phyloP scores from a whole-genome alignment of 2,113 vertebrate species.

The Dinomys branickii region DNA sequence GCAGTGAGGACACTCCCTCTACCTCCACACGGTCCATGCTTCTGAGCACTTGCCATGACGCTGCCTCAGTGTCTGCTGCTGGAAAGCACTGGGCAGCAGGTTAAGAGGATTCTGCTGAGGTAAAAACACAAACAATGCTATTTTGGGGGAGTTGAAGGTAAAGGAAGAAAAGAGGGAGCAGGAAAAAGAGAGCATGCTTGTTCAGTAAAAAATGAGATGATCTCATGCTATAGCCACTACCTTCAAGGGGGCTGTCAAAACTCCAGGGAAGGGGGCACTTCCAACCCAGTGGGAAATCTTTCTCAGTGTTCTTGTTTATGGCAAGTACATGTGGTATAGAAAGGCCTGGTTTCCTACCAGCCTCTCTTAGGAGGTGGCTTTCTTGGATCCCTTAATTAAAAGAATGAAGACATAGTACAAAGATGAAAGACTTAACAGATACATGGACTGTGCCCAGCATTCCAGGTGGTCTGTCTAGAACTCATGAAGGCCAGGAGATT shows the following conservation, averaged over 20 bases:
- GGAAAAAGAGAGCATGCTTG: neutral
- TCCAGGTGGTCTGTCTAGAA: neutral
- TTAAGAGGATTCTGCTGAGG: neutral
- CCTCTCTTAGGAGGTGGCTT: neutral
- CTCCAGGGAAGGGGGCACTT: neutral
- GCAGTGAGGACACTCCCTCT: neutral
- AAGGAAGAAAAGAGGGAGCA: neutral
- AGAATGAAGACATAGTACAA: neutral
- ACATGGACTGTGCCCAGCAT: neutral
- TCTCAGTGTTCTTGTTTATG: neutral
- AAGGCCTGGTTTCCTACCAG: neutral
- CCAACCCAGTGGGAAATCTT: neutral
- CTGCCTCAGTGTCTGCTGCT: neutral
- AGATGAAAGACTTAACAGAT: constrained; percentile 23
- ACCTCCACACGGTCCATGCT: neutral
- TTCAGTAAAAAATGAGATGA: neutral
- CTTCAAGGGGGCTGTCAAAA: neutral
- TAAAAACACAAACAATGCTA: neutral
- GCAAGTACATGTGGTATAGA: neutral
- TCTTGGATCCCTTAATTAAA: constrained; percentile 56
- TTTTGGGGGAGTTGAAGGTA: neutral
- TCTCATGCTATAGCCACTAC: fast-evolving
- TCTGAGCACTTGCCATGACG: neutral
- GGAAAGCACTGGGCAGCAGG: neutral
- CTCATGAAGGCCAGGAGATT: neutral